Base-by-base conservation (phyloP, 23 tunicate species). In the Halocynthia aurantium region DNA sequence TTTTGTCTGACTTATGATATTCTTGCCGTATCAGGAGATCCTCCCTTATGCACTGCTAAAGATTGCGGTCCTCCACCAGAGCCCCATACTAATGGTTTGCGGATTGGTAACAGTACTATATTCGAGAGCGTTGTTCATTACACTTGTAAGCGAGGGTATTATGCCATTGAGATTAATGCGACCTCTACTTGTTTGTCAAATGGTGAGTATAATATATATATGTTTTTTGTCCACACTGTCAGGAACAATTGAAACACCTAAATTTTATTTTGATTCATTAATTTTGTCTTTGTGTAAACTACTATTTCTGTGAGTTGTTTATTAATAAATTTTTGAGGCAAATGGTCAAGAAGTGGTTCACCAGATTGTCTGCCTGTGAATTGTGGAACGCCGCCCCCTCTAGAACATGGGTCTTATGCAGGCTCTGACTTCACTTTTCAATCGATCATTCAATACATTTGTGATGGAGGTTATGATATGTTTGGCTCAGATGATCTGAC, bases 61-160 rank as follows among this genome's bases (percentile, higher is more conserved):
- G 85, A 90, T 60, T 90, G 96, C 55, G 96, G 96, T n/a, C 8
- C 52, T n/a, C 86, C 89, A 8, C 89, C 89, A 11, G 65, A 69
- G 60, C 83, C 86, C 20, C 71, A 81, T 72, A 17, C 13, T 10
- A 70, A 90, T 74, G 84, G 83, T 7, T 22, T 52, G 19, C 10
- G 51, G n/a, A n/a, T 50, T 44, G 96, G 89, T 20, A 58, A 81
- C 6, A 50, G 52, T 12, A 79, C 89, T 52, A 81, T 83, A 21
- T 90, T 57, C 52, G 82, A 75, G 55, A 81, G 77, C 84, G 73
- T 70, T 54, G 72, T 84, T 20, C 40, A 72, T 7, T 90, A 90
- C 57, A 40, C 12, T 10, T 90, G 96, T 70, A 76, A 84, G 51
- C 52, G 51, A 19, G 96, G 96, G 12, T 90, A 90, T 76, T 84